Conservation (phyloP, 2,888 invertebrate genomes). For the Pollenia angustigena region DNA sequence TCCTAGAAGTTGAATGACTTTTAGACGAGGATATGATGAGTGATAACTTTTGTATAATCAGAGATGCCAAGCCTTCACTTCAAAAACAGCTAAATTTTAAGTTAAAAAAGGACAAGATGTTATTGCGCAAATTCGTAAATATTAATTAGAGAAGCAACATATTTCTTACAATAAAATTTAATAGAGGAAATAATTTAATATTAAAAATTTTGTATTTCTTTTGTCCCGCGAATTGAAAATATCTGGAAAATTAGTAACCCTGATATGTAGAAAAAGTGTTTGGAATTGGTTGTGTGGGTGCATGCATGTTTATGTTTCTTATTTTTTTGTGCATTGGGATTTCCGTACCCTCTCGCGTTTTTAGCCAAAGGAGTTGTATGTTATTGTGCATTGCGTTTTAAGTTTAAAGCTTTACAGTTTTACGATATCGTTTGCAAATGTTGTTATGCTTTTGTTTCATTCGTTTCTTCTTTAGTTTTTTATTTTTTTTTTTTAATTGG, state of each 20-base stretch:
- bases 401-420: constrained; percentile 69
- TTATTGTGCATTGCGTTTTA: constrained; percentile 70
- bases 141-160: too few relatives aligned
- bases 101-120: too few relatives aligned
- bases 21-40: too few relatives aligned
- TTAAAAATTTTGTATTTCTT: too few relatives aligned
- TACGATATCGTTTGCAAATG: constrained; percentile 69
- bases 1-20: too few relatives aligned
- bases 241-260: background rate
- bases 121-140: too few relatives aligned
- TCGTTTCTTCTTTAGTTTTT: background rate
- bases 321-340: constrained; percentile 62
- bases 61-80: too few relatives aligned
- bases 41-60: too few relatives aligned
- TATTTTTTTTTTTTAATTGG: background rate
- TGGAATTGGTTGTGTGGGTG: background rate
- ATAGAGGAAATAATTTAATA: too few relatives aligned
- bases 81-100: too few relatives aligned
- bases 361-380: constrained; percentile 64
- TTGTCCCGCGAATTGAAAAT: too few relatives aligned
- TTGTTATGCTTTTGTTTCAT: constrained; percentile 52
- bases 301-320: constrained; percentile 7
- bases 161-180: too few relatives aligned
- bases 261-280: constrained; percentile 1
- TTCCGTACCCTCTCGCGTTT: constrained; percentile 68